phyloP scores from a whole-genome alignment of 2,888 invertebrate genomes.

The Archips crataeganus region DNA sequence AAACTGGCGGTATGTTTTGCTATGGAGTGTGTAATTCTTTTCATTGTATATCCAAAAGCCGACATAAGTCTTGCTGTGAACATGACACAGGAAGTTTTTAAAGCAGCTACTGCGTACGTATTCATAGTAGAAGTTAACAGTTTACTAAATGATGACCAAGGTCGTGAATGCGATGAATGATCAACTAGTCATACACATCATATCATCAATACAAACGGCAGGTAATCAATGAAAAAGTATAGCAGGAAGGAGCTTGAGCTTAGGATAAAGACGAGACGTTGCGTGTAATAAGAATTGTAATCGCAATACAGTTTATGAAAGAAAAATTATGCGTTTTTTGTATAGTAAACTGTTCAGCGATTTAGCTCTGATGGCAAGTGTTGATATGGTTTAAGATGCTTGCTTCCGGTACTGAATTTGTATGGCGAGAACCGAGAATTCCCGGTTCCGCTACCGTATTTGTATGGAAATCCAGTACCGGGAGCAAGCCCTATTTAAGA shows the following conservation, averaged over 20 bases:
- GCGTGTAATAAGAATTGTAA: neutral
- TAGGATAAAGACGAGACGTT: neutral
- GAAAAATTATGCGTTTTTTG: neutral
- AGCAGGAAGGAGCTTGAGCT: neutral
- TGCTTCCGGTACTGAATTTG: too few species aligned
- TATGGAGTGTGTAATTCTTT: neutral
- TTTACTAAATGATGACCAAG: slow-evolving; percentile 5
- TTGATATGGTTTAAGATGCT: too few species aligned
- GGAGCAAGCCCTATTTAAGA: too few species aligned
- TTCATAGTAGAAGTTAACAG: neutral
- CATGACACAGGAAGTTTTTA: slow-evolving; percentile 1
- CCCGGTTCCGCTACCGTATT: too few species aligned
- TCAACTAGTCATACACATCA: neutral
- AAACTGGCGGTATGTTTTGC: neutral
- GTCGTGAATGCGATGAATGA: neutral
- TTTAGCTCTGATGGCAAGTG: too few species aligned
- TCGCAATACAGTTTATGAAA: neutral
- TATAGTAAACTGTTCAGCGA: too few species aligned
- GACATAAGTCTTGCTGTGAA: neutral
- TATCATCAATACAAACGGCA: too few species aligned
- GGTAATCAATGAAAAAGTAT: too few species aligned
- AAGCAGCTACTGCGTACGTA: neutral
- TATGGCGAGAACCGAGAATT: too few species aligned
- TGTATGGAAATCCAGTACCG: too few species aligned
- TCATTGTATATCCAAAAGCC: neutral